phyloP scores from a whole-genome alignment of 2,113 vertebrate species.

The Tupaia chinensis region DNA sequence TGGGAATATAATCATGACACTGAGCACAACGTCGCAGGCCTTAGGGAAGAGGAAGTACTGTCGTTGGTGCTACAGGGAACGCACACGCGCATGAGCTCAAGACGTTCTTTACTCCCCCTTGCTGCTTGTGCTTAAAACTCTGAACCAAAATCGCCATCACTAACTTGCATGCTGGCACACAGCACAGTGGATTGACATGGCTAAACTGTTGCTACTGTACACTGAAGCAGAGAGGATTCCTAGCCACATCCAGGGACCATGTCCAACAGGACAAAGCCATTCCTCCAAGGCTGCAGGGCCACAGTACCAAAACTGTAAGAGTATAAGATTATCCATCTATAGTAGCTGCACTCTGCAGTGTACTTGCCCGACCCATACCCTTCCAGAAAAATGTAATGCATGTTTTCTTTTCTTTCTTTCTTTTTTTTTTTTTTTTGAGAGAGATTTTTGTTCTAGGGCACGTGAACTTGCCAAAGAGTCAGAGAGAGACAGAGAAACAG shows the following conservation, averaged over 20 bases:
- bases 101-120: not conserved
- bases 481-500: too few relatives aligned
- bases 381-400: not conserved
- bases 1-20: not conserved
- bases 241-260: not conserved
- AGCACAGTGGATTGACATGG: too few relatives aligned
- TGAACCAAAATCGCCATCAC: not conserved
- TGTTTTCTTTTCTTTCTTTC: too few relatives aligned
- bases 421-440: too few relatives aligned
- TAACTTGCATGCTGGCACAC: not conserved
- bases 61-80: not conserved
- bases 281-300: not conserved
- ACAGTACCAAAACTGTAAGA: not conserved
- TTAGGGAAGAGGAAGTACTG: not conserved
- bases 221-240: not conserved
- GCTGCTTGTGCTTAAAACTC: not conserved
- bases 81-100: too few relatives aligned
- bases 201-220: not conserved
- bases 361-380: not conserved
- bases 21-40: too few relatives aligned
- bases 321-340: not conserved
- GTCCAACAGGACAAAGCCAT: not conserved
- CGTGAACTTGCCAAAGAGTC: too few relatives aligned
- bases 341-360: not conserved
- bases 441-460: too few relatives aligned